Conservation (phyloP, 2,888 invertebrate species). For the Palloptera scutellata region DNA sequence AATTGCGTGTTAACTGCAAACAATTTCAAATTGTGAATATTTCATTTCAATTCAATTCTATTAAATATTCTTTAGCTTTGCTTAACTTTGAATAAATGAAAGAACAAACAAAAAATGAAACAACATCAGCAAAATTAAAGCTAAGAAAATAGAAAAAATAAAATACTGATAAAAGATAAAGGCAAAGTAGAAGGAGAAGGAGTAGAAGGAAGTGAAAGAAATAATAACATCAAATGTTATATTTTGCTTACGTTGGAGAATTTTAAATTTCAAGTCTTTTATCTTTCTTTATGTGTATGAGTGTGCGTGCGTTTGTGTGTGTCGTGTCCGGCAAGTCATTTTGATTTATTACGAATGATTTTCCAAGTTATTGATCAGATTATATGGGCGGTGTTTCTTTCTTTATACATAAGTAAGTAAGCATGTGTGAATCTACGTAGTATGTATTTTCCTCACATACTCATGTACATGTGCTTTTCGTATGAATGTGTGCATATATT, state of each 20-base stretch:
- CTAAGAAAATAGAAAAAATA: too few species aligned
- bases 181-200: too few species aligned
- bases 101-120: too few species aligned
- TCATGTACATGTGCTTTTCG: too few species aligned
- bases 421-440: too few species aligned
- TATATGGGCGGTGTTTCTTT: conserved; percentile 45
- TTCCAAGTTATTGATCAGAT: conserved; percentile 63
- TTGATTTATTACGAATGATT: conserved; percentile 62
- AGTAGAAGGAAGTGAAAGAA: not conserved
- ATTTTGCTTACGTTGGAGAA: conserved; percentile 49
- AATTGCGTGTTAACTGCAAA: conserved; percentile 19
- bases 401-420: too few species aligned
- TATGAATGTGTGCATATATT: too few species aligned
- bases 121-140: not conserved
- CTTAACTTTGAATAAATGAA: not conserved
- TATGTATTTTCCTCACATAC: too few species aligned
- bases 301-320: not conserved
- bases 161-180: too few species aligned
- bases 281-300: conserved; percentile 7
- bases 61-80: too few species aligned
- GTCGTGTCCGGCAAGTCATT: conserved; percentile 53
- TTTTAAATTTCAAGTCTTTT: conserved; percentile 45
- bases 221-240: not conserved
- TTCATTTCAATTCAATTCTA: too few species aligned
- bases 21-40: not conserved